Conservation (phyloP, 2,888 invertebrate species). For the Exocentrus adspersus region DNA sequence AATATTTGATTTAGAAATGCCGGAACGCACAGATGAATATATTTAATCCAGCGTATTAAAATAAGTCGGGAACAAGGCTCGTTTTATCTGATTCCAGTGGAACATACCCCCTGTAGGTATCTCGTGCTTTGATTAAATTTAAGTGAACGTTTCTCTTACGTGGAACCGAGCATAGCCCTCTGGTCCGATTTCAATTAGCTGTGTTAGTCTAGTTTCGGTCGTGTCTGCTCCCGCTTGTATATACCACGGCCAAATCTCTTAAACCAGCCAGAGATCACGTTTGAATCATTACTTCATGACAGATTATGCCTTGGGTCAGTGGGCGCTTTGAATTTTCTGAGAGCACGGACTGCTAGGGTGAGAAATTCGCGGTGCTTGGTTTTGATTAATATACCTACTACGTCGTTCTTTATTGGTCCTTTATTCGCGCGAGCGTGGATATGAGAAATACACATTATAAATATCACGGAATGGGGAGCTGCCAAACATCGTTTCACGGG, state of each 20-base stretch:
- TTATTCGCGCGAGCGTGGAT: slow-evolving; percentile 3
- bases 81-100: too few relatives aligned
- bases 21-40: too few relatives aligned
- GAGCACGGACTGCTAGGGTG: neutral
- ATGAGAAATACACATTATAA: slow-evolving; percentile 8
- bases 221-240: slow-evolving; percentile 26
- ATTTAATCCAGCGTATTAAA: too few relatives aligned
- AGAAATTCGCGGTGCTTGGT: neutral
- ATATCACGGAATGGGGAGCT: slow-evolving; percentile 3
- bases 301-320: slow-evolving; percentile 38
- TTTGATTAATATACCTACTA: slow-evolving; percentile 3
- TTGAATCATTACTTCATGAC: slow-evolving; percentile 33
- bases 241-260: slow-evolving; percentile 25
- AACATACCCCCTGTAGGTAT: too few relatives aligned
- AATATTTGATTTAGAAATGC: too few relatives aligned
- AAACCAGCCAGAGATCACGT: slow-evolving; percentile 32
- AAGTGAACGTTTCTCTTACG: slow-evolving; percentile 3
- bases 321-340: slow-evolving; percentile 8
- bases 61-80: too few relatives aligned
- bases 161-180: slow-evolving; percentile 27
- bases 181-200: slow-evolving; percentile 38
- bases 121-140: neutral
- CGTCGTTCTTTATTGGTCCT: slow-evolving; percentile 1
- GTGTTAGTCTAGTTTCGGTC: slow-evolving; percentile 35
- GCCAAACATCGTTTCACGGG: neutral